Evolutionary conservation across 1,140 invertebrate genomes (phyloP), one percentile per base, ranked within the genome.

Genomic region (Solen grandis): DNA sequence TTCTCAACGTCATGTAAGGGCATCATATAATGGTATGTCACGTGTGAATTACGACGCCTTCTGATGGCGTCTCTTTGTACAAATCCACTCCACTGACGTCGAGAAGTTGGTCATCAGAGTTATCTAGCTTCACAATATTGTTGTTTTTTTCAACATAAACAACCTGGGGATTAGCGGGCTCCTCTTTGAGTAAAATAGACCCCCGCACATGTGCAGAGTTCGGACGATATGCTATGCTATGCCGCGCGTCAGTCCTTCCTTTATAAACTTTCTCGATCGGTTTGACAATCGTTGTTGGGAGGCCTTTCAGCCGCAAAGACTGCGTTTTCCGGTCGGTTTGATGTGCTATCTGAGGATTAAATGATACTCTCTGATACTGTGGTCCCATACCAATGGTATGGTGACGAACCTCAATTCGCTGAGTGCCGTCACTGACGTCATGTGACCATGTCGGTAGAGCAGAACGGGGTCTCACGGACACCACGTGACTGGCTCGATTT

Each of bases 201-300:
- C 59, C 31, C 29, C 73, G 36, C 27, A 62, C 0, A 4, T 25
- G 31, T 10, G 60, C 59, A n/a, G 55, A 41, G 19, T 36, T 63
- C 13, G 52, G 29, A n/a, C 59, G 33, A 19, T 75, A 50, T 13
- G 59, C 36, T 10, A 75, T 25, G 29, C 73, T 75, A 29, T 75
- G 73, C 25, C 65, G 63, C 8, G 73, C 73, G 46, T 75, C 73
- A 5, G 33, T 10, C 10, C 73, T 38, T 1, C 73, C 73, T 0
- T 27, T 33, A 29, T 75, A 75, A n/a, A 75, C 73, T 41, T 54
- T 75, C 2, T 75, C 73, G n/a, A 75, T 75, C 16, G 73, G 73
- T 41, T 54, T 75, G 8, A 54, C 60, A 31, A 75, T 60, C 5
- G 73, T 75, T 0, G 59, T 75, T 25, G 59, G 27, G 25, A 75